A percentile compares a stretch with the other conserved stretches of the same genome.
Evolutionary conservation across 2,888 invertebrate species (phyloP).

Genomic region (Pogonocherus hispidulus): DNA sequence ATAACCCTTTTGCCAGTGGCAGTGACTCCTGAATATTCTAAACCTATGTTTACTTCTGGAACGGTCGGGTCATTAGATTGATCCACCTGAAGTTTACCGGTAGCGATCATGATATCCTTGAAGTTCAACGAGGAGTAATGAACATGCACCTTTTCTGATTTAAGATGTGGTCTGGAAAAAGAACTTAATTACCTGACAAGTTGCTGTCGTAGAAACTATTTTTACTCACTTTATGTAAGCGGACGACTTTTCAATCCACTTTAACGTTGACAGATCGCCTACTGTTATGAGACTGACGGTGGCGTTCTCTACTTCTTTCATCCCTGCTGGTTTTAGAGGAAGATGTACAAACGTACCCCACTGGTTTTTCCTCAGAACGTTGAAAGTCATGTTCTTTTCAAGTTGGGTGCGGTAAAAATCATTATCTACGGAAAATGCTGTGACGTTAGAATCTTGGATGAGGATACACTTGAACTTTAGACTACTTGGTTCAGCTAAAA

Average conservation of each 20-base stretch:
- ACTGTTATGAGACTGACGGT: constrained; percentile 33
- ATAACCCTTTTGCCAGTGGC: constrained; percentile 66
- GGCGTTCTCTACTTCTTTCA: constrained; percentile 69
- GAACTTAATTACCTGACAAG: not conserved
- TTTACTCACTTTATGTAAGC: constrained; percentile 39
- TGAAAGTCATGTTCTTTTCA: constrained; percentile 51
- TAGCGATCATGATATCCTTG: constrained; percentile 95
- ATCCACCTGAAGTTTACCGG: constrained; percentile 93
- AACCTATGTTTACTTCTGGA: constrained; percentile 88
- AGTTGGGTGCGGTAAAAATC: constrained; percentile 50
- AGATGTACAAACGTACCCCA: constrained; percentile 55
- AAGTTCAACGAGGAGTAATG: constrained; percentile 95
- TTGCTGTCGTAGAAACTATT: not conserved
- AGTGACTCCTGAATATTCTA: constrained; percentile 80
- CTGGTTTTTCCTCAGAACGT: constrained; percentile 47
- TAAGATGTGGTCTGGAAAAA: constrained; percentile 25
- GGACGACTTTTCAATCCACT: constrained; percentile 80
- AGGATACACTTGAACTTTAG: constrained; percentile 46
- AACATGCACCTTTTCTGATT: constrained; percentile 62
- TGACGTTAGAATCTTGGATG: constrained; percentile 43
- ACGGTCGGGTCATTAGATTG: too few relatives aligned
- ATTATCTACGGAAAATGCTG: constrained; percentile 46
- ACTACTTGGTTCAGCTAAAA: too few relatives aligned
- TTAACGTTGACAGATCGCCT: constrained; percentile 87
- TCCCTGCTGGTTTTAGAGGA: constrained; percentile 35